phyloP scores from a whole-genome alignment of 2,888 invertebrate species.

The Cephus pulcher region DNA sequence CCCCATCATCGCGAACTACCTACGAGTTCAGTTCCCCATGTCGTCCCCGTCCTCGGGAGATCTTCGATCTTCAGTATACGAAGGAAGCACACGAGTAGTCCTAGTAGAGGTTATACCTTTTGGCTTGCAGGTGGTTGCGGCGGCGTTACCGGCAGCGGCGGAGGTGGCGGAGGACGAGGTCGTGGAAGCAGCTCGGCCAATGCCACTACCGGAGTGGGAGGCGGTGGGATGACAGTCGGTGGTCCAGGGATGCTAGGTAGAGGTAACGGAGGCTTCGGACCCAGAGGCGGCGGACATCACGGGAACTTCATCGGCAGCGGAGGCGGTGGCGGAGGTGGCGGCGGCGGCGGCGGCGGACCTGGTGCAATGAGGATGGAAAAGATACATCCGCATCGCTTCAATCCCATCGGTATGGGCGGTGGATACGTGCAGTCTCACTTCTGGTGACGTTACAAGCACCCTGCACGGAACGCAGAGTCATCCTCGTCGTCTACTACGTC shows the following conservation, averaged over 20 bases:
- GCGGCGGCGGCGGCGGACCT: slow-evolving; percentile 44
- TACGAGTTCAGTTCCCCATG: not conserved
- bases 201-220: slow-evolving; percentile 45
- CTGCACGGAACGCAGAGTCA: not conserved
- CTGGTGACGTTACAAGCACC: slow-evolving; percentile 53
- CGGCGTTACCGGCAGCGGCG: slow-evolving; percentile 30
- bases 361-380: slow-evolving; percentile 65
- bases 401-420: slow-evolving; percentile 63
- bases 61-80: not conserved
- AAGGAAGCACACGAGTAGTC: not conserved
- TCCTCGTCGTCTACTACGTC: not conserved
- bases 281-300: slow-evolving; percentile 54
- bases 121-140: slow-evolving; percentile 50
- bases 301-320: slow-evolving; percentile 52
- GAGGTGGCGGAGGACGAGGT: slow-evolving; percentile 38
- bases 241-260: slow-evolving; percentile 54
- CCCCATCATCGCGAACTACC: not conserved
- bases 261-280: slow-evolving; percentile 55
- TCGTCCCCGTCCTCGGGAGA: not conserved
- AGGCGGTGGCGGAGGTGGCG: slow-evolving; percentile 10
- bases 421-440: slow-evolving; percentile 63
- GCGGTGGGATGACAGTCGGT: slow-evolving; percentile 36
- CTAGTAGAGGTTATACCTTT: slow-evolving; percentile 4
- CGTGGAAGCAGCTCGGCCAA: slow-evolving; percentile 41
- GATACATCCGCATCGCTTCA: slow-evolving; percentile 63